Evolutionary conservation across 2,888 invertebrate genomes (phyloP), one percentile per base, ranked within the genome.

Genomic region (Mythimna loreyi): DNA sequence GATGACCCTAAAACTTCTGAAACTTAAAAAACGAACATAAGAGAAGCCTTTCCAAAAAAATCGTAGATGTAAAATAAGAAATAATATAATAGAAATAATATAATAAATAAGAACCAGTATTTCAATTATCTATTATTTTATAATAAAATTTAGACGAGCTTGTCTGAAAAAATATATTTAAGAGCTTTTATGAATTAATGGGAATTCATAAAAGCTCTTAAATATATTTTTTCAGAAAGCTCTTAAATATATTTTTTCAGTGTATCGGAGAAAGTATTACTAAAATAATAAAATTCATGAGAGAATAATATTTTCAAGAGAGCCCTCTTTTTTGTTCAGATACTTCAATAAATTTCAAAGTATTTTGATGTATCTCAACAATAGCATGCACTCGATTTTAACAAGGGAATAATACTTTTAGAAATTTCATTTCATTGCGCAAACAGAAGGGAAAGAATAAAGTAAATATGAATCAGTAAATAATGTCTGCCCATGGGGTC

Each of bases 401-500:
- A 61, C 30, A 47, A 56, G 23, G 19, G 45, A 63, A 40, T 47
- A 56, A 36, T 67, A 47, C 3, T 36, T 59, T 55, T 8, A 49
- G 40, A 45, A 56, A 55, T 60, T 61, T 57, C 30, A n/a, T 65
- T 72, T 62, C 13, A 68, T 50, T 71, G 25, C 33, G 19, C 21
- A 71, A 81, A 65, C 23, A 49, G 55, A 50, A 30, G 30, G n/a
- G 2, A 67, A 68, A 66, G 19, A 72, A 69, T 63, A 72, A 45
- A 40, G 40, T 40, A 40, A 67, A 61, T 30, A 58, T 56, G 25
- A 67, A 40, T 9, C 11, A 45, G 21, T 25, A 68, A 52, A 74
- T 67, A 82, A 79, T 69, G 55, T 36, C 61, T 62, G 28, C 57
- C 72, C 57, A 50, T 45, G 57, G 82, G 71, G 47, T 67, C 66